phyloP scores from a whole-genome alignment of 2,113 vertebrate species.

The Candoia aspera region DNA sequence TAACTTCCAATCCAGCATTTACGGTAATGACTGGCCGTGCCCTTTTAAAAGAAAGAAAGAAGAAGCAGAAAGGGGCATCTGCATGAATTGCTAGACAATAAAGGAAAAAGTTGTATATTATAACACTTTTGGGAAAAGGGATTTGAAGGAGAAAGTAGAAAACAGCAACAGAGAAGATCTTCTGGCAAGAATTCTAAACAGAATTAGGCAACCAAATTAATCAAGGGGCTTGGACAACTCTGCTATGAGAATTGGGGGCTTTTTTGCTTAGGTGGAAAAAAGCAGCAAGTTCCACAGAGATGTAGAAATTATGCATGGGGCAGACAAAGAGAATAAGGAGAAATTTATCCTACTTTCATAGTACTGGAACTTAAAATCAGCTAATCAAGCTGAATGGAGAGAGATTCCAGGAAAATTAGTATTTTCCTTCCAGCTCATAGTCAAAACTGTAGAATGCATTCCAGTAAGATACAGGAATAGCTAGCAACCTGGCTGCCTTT shows the following conservation, averaged over 20 bases:
- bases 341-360: not conserved
- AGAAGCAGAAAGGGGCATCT: not conserved
- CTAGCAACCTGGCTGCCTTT: not conserved
- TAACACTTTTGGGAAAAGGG: not conserved
- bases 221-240: not conserved
- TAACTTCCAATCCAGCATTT: conserved; percentile 87
- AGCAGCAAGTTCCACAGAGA: not conserved
- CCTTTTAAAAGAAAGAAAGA: conserved; percentile 68
- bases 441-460: not conserved
- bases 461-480: not conserved
- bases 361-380: not conserved
- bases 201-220: not conserved
- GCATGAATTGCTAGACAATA: not conserved
- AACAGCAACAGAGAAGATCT: not conserved
- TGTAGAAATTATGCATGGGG: not conserved
- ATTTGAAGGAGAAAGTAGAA: not conserved
- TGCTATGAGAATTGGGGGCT: not conserved
- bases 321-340: not conserved
- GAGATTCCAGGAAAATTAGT: not conserved
- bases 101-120: not conserved
- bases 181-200: not conserved
- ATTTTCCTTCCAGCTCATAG: not conserved
- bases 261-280: not conserved
- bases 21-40: conserved; percentile 93
- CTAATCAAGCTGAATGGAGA: not conserved